A percentile compares a stretch with the other conserved stretches of the same genome.
These are phyloP conservation scores for Zosterops hypoxanthus DNA, from an alignment of 2,113 vertebrate genomes.

Conservation along the genomic window DNA sequence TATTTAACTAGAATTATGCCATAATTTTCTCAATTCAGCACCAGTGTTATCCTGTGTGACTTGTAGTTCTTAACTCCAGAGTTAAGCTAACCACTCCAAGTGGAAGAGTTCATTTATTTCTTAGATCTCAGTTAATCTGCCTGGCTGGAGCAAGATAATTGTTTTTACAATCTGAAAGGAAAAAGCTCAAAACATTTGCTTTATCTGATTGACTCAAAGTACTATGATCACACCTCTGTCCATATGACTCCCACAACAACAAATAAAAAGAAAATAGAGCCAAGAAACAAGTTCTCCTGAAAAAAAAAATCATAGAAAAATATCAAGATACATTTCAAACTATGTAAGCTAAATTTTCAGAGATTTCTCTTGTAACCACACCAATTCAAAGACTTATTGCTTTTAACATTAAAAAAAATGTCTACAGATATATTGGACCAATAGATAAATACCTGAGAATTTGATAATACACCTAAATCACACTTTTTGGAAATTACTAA, in stretches of 20 bases:
- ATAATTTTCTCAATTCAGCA: background rate
- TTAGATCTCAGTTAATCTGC: background rate
- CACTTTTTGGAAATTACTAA: conserved; percentile 25
- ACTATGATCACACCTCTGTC: background rate
- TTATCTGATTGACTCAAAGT: background rate
- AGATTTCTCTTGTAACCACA: background rate
- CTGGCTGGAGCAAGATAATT: background rate
- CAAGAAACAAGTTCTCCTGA: background rate
- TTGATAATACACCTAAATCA: background rate
- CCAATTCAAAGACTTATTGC: background rate
- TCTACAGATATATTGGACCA: background rate
- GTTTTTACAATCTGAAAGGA: background rate
- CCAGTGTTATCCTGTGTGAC: background rate
- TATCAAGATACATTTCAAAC: background rate
- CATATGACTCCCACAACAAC: background rate
- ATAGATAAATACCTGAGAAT: background rate
- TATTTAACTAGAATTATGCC: background rate
- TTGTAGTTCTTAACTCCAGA: background rate
- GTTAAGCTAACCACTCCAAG: background rate
- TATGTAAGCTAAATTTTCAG: background rate
- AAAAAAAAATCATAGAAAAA: background rate
- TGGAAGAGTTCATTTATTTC: background rate
- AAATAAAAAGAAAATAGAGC: conserved; percentile 13
- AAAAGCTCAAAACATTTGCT: background rate
- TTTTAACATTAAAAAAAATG: background rate